Conservation (phyloP, 2,888 invertebrate species). For the Eucera pruinosa region DNA sequence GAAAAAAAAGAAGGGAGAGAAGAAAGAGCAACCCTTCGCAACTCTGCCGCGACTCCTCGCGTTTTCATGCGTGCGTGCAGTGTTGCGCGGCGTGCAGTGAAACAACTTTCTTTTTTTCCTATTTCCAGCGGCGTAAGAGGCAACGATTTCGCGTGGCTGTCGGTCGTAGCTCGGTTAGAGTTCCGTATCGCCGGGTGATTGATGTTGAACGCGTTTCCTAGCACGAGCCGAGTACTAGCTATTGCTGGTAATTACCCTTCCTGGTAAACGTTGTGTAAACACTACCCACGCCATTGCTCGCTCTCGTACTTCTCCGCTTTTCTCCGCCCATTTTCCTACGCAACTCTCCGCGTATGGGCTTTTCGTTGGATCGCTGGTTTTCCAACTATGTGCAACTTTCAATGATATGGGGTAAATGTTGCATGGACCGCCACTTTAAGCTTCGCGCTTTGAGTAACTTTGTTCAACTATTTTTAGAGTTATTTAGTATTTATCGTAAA, state of each 20-base stretch:
- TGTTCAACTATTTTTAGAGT: too few relatives aligned
- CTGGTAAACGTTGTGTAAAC: conserved; percentile 70
- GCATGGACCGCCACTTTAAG: too few relatives aligned
- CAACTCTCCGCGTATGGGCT: not conserved
- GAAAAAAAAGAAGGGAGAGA: too few relatives aligned
- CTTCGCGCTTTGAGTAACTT: too few relatives aligned
- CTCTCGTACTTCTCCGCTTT: not conserved
- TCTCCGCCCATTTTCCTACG: not conserved
- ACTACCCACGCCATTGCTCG: conserved; percentile 42
- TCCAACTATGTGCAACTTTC: too few relatives aligned
- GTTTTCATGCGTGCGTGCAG: conserved; percentile 3
- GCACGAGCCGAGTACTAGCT: conserved; percentile 38
- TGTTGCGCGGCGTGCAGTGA: too few relatives aligned
- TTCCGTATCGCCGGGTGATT: conserved; percentile 69
- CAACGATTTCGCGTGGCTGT: conserved; percentile 63
- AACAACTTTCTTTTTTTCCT: not conserved
- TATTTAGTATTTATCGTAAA: too few relatives aligned
- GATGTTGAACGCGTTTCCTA: conserved; percentile 69
- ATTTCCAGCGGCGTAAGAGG: not conserved
- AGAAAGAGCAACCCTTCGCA: not conserved
- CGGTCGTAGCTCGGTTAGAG: conserved; percentile 57
- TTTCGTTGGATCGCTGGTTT: not conserved
- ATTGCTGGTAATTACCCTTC: conserved; percentile 68
- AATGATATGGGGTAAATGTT: too few relatives aligned
- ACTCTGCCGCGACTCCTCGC: not conserved